Evolutionary conservation across 2,797 vertebrate genomes (phyloP).

Genomic region (Lacerta viridis): DNA sequence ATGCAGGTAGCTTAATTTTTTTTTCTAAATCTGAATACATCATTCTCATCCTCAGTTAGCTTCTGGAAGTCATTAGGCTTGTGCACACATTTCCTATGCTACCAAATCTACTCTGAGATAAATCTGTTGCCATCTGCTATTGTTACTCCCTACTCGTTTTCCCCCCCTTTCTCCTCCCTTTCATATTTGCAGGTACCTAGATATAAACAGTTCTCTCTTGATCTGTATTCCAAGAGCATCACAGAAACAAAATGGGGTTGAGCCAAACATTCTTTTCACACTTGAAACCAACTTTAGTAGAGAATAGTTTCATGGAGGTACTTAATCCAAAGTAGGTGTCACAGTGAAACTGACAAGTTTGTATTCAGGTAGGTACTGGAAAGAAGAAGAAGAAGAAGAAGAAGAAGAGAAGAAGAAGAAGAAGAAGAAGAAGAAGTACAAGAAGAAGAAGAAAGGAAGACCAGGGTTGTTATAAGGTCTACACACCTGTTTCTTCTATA

Average conservation of each 20-base stretch:
- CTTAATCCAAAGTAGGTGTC: not conserved
- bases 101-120: not conserved
- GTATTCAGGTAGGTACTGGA: too few relatives aligned
- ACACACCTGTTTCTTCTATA: not conserved
- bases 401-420: too few relatives aligned
- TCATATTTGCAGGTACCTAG: not conserved
- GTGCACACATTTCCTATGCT: not conserved
- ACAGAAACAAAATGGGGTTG: not conserved
- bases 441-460: not conserved
- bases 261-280: not conserved
- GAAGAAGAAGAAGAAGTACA: too few relatives aligned
- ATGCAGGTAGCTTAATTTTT: not conserved
- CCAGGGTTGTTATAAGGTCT: not conserved
- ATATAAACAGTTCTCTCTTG: not conserved
- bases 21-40: not conserved
- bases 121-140: not conserved
- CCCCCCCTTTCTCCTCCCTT: not conserved
- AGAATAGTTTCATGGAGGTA: not conserved
- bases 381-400: too few relatives aligned
- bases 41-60: not conserved
- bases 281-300: not conserved
- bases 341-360: not conserved
- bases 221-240: not conserved
- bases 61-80: not conserved
- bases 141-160: not conserved